A percentile compares a stretch with the other conserved stretches of the same genome.
phyloP scores from a whole-genome alignment of 2,797 vertebrate genomes.

The Bradypodion pumilum region DNA sequence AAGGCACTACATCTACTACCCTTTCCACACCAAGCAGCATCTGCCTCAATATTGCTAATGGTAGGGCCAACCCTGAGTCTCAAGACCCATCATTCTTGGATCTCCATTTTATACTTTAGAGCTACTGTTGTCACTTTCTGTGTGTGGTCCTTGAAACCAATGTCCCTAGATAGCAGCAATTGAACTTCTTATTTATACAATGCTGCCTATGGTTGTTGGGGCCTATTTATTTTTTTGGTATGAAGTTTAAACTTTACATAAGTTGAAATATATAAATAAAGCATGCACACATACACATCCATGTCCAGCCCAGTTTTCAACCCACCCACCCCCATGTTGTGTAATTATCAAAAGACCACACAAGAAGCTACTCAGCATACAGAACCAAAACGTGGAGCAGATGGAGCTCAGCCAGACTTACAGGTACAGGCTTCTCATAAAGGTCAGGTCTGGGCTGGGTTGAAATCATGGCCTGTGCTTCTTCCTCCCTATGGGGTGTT shows the following conservation, averaged over 20 bases:
- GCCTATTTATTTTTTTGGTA: constrained; percentile 81
- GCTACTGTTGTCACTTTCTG: constrained; percentile 64
- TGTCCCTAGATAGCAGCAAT: constrained; percentile 57
- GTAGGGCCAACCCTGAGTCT: background rate
- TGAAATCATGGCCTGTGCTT: background rate
- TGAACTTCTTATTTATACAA: constrained; percentile 70
- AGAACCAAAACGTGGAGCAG: constrained; percentile 24
- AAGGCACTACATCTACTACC: background rate
- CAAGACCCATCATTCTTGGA: constrained; percentile 21
- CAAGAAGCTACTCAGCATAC: constrained; percentile 59
- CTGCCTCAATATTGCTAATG: background rate
- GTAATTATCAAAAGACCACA: constrained; percentile 76
- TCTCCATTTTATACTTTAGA: constrained; percentile 50
- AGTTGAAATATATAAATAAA: constrained; percentile 76
- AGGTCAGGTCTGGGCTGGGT: background rate
- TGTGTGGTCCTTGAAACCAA: constrained; percentile 70
- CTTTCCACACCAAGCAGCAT: background rate
- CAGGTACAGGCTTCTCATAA: constrained; percentile 60
- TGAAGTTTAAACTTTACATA: constrained; percentile 76
- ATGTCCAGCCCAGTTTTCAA: constrained; percentile 59
- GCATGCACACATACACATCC: constrained; percentile 63
- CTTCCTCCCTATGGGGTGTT: too few species aligned
- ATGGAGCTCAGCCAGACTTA: constrained; percentile 25
- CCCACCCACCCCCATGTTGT: constrained; percentile 54
- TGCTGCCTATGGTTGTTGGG: constrained; percentile 66